Evolutionary conservation across 2,113 vertebrate genomes (phyloP), one percentile per base, ranked within the genome.

Genomic region (Benitochromis conjunctus): DNA sequence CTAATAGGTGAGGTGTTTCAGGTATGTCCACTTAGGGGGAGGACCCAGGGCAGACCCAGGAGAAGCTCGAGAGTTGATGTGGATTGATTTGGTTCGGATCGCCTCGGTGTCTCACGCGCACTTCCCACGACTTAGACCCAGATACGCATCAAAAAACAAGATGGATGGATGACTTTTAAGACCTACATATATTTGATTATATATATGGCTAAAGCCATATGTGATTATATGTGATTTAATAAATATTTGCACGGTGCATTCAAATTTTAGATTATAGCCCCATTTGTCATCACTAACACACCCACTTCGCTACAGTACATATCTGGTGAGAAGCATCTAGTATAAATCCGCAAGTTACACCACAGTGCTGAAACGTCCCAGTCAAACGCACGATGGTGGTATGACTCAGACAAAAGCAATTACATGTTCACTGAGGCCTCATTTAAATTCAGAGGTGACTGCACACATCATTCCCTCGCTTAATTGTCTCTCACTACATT

Each of bases 361-460:
- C 90, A 83, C 87, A 69, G 46, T 57, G 79, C 64, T 86, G 91
- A 94, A 91, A 81, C 90, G 84, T 81, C 24, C 94, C 93, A 94
- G 93, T 94, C 90, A 91, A 92, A 94, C 88, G 64, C 71, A 85
- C 77, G 91, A 90, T 38, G 91, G 86, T 80, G 89, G 69, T 80
- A 88, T 94, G 93, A 95, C 94, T 95, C 90, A 91, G 86, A 94
- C 86, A 92, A 89, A 90, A 90, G 92, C 94, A 95, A 95, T 96
- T 96, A 94, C 92, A 92, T 92, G 94, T 79, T 78, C 84, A 79
- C 69, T 2, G 41, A 92, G 36, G 85, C 90, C 94, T 94, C 92
- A 95, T 96, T 96, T 94, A 95, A 95, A 96, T 96, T 95, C 94
- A 92, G 81, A 88, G 90, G 86, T 91, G 86, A 92, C 82, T 41